Evolutionary conservation across 2,888 invertebrate genomes (phyloP).

Genomic region (Machimus atricapillus): DNA sequence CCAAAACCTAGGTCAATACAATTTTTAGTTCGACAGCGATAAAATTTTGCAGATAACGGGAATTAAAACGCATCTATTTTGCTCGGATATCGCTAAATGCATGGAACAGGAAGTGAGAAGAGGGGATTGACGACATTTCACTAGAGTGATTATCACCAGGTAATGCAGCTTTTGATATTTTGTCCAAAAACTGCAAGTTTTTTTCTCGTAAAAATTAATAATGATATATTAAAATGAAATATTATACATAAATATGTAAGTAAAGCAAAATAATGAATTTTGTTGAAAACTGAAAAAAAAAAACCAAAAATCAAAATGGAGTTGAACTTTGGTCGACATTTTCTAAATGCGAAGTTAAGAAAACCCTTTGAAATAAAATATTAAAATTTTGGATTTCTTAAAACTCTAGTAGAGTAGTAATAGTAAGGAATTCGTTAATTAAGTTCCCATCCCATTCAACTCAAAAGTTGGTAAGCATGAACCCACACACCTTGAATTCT

Average conservation of each 20-base stretch:
- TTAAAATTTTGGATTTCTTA: background rate
- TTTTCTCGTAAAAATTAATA: background rate
- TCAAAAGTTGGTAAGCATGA: background rate
- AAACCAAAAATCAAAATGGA: no score
- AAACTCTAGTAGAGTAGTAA: background rate
- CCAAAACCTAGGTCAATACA: slow-evolving; percentile 37
- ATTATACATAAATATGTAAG: no score
- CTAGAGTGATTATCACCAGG: background rate
- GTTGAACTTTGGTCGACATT: no score
- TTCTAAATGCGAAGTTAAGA: no score
- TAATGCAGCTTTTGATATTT: background rate
- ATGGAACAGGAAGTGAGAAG: background rate
- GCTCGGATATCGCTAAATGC: background rate
- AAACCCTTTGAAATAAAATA: no score
- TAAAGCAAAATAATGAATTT: no score
- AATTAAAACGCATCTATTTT: background rate
- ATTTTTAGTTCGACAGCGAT: slow-evolving; percentile 21
- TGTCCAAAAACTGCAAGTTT: background rate
- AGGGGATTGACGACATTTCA: background rate
- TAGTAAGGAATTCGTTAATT: background rate
- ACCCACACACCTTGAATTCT: background rate
- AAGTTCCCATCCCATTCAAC: background rate
- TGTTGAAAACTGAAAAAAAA: no score
- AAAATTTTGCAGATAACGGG: slow-evolving; percentile 11
- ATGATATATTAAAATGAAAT: no score